Evolutionary conservation across 2,797 vertebrate species (phyloP).

Genomic region (Ceyx erithaca): DNA sequence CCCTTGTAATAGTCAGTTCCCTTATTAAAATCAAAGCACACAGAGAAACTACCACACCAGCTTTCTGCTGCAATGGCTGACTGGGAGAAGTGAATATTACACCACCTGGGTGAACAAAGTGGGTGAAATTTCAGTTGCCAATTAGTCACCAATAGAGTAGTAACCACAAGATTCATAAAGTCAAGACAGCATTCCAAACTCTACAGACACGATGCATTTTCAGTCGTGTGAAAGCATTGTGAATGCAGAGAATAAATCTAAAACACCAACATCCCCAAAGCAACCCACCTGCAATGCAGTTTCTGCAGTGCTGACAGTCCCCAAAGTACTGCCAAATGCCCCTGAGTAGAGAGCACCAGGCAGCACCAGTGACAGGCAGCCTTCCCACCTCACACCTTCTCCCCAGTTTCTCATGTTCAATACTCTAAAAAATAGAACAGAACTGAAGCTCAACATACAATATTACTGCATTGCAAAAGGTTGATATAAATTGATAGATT

Average conservation of each 20-base stretch:
- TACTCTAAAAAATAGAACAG: not conserved
- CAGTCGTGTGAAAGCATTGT: too few relatives aligned
- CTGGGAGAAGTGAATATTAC: too few relatives aligned
- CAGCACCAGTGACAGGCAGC: not conserved
- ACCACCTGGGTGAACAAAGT: too few relatives aligned
- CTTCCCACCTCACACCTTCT: not conserved
- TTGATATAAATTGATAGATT: not conserved
- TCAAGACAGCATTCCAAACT: too few relatives aligned
- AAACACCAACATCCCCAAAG: rapidly evolving
- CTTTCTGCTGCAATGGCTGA: too few relatives aligned
- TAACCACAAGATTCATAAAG: rapidly evolving
- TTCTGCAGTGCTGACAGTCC: not conserved
- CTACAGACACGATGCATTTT: too few relatives aligned
- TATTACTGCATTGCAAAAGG: not conserved
- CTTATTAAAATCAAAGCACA: too few relatives aligned
- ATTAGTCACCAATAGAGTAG: not conserved
- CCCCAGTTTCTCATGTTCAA: too few relatives aligned
- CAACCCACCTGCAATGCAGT: not conserved
- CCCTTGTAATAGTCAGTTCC: too few relatives aligned
- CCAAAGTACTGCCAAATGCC: not conserved
- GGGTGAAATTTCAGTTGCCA: rapidly evolving
- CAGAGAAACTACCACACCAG: too few relatives aligned
- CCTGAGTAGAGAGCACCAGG: not conserved
- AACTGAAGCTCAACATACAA: not conserved
- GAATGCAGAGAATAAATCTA: too few relatives aligned